Percentiles rank a stretch among this genome's conserved stretches.
Conservation (phyloP, 2,888 invertebrate genomes). For the Altica lythri region DNA sequence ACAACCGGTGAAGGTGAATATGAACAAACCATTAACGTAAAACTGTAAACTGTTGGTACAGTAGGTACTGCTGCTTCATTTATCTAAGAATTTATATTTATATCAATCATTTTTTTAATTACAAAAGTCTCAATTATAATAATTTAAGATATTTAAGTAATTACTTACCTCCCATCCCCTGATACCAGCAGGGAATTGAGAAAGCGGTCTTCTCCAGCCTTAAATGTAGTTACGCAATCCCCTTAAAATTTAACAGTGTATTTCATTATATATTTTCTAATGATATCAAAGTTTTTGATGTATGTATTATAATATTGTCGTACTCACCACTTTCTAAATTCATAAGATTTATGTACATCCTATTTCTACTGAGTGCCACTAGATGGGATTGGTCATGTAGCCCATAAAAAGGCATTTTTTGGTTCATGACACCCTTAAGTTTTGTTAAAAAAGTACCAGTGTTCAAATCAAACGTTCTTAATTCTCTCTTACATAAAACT, state of each 20-base stretch:
- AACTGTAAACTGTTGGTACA: too few species aligned
- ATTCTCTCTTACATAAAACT: constrained; percentile 80
- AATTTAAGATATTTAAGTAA: constrained; percentile 1
- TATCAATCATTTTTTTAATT: too few species aligned
- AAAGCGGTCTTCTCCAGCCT: constrained; percentile 88
- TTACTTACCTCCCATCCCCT: constrained; percentile 76
- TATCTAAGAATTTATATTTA: too few species aligned
- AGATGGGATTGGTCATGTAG: constrained; percentile 79
- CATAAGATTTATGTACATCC: constrained; percentile 90
- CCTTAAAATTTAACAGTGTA: too few species aligned
- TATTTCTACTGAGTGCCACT: constrained; percentile 81
- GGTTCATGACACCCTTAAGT: constrained; percentile 87
- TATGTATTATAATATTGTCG: too few species aligned
- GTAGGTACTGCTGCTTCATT: too few species aligned
- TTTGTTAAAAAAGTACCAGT: constrained; percentile 74
- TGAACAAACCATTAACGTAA: too few species aligned
- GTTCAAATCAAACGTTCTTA: constrained; percentile 79
- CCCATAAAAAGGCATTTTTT: constrained; percentile 90
- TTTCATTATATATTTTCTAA: too few species aligned
- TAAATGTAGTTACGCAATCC: constrained; percentile 84
- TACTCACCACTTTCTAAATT: constrained; percentile 73
- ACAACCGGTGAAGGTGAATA: too few species aligned
- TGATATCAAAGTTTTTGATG: too few species aligned
- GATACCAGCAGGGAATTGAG: constrained; percentile 86
- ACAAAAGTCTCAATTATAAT: too few species aligned